These are phyloP conservation scores for Callipepla squamata DNA, from an alignment of 2,113 vertebrate species.

Conservation along the genomic window DNA sequence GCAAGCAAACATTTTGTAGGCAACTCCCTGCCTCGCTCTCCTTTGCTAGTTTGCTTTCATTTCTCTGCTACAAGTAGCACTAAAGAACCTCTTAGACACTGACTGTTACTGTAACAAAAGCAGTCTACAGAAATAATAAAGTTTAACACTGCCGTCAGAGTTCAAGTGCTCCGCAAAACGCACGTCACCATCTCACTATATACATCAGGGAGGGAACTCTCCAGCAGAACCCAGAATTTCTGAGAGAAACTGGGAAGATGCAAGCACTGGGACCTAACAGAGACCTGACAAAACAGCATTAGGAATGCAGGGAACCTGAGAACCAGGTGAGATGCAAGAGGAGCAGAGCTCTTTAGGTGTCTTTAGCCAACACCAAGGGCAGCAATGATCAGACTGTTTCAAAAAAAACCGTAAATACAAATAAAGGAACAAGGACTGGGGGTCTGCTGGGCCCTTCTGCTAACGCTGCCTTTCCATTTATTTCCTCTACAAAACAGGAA, in stretches of 20 bases:
- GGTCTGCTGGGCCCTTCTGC: not conserved
- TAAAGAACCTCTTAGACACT: not conserved
- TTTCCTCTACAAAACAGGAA: not conserved
- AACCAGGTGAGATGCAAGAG: not conserved
- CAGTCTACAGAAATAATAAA: not conserved
- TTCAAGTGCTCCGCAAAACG: not conserved
- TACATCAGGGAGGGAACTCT: not conserved
- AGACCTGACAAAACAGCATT: not conserved
- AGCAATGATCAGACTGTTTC: not conserved
- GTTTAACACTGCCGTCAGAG: not conserved
- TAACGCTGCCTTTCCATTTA: not conserved
- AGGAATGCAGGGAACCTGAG: not conserved
- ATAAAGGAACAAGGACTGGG: not conserved
- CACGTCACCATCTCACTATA: not conserved
- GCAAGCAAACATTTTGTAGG: not conserved
- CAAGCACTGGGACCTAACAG: not conserved
- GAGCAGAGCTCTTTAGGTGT: not conserved
- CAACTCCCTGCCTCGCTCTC: not conserved
- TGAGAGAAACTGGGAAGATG: not conserved
- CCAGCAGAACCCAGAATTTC: not conserved
- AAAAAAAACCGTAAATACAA: not conserved
- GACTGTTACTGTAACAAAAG: not conserved
- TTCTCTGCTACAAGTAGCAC: not conserved
- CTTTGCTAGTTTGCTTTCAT: not conserved
- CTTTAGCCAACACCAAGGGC: not conserved